These are phyloP conservation scores for Paragorgia papillata DNA, from an alignment of 92 coral and sea anemone genomes.

Conservation along the genomic window DNA sequence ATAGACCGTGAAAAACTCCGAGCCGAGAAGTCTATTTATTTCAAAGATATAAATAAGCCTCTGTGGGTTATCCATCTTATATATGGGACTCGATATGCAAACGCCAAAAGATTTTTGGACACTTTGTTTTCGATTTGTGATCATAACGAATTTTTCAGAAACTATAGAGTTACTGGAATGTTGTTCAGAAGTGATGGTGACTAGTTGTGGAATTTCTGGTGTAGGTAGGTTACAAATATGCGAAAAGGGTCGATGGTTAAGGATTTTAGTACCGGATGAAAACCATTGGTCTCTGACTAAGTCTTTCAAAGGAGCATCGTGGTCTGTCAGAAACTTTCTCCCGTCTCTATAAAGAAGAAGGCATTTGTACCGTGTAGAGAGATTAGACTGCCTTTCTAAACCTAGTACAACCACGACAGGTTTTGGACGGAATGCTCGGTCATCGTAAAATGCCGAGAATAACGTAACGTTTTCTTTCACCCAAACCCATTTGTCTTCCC, in stretches of 20 bases:
- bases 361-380: background rate
- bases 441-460: conserved; percentile 2
- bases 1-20: background rate
- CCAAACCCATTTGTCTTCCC: background rate
- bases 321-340: background rate
- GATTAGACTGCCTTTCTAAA: background rate
- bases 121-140: background rate
- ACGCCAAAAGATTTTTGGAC: background rate
- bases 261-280: background rate
- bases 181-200: background rate
- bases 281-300: background rate
- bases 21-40: background rate
- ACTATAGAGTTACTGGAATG: background rate
- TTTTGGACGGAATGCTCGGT: background rate
- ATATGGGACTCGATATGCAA: background rate
- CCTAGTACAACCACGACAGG: background rate
- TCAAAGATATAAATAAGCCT: background rate
- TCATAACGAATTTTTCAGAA: background rate
- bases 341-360: background rate
- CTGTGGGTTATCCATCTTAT: background rate
- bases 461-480: background rate
- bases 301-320: background rate
- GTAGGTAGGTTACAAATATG: background rate
- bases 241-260: background rate
- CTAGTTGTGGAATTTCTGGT: background rate